Evolutionary conservation across 2,888 invertebrate species (phyloP).

Genomic region (Coronaproctus castanopsis): DNA sequence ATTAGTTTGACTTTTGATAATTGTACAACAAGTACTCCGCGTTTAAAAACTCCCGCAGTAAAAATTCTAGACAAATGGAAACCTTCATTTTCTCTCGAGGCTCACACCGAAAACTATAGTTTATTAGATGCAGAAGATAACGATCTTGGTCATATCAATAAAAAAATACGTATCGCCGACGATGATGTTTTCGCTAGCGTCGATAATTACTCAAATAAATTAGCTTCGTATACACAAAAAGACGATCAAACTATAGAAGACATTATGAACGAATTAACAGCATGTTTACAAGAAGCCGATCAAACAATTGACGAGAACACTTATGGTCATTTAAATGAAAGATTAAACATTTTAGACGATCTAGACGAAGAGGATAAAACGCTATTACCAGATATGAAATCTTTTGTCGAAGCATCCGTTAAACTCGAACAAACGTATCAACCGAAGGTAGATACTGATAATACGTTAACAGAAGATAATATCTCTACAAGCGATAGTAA

Average conservation of each 20-base stretch:
- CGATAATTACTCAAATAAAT: background rate
- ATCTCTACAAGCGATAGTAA: background rate
- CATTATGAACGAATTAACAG: background rate
- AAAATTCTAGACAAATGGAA: conserved; percentile 9
- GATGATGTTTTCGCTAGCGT: background rate
- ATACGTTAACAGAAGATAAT: background rate
- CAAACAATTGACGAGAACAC: background rate
- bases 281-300: background rate
- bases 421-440: background rate
- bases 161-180: background rate
- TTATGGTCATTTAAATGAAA: background rate
- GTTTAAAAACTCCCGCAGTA: background rate
- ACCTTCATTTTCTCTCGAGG: conserved; percentile 1
- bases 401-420: background rate
- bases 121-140: background rate
- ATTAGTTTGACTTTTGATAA: background rate
- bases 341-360: background rate
- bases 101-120: background rate
- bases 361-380: background rate
- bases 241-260: background rate
- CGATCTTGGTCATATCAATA: background rate
- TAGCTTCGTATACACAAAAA: background rate
- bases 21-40: background rate
- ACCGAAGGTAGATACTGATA: background rate
- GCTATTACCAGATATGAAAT: too few species aligned